Evolutionary conservation across 2,888 invertebrate species (phyloP), one percentile per base, ranked within the genome.

Genomic region (Agrotis segetum): DNA sequence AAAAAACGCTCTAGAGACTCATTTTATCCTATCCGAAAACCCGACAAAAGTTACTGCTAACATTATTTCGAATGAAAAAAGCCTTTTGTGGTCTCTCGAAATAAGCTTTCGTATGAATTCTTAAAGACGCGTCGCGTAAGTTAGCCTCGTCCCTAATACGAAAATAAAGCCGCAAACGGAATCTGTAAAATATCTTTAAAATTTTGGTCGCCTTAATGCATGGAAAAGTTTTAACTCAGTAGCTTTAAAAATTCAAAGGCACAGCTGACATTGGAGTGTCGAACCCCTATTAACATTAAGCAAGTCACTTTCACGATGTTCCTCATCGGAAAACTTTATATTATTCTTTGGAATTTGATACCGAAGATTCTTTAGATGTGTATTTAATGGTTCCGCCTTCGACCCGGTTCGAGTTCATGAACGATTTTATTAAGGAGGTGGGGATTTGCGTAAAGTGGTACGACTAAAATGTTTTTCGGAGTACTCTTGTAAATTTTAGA

Each of bases 231-330:
- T 90, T 86, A 87, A 91, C 88, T 90, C 85, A 81, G 84, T 88
- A 82, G 84, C 88, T 92, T 95, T 91, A 94, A 94, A 94, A 93
- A 95, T 94, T 95, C 94, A 94, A 87, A 85, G 86, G 88, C 88
- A 88, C 89, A 92, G 93, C 92, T 93, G 92, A 92, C 92, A 91
- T 90, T 80, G 87, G 89, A 90, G 90, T 89, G 88, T 87, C 88
- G 86, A 89, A 82, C 79, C 85, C 89, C 91, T 92, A 94, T 94
- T 93, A 94, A 92, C 91, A 91, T 90, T 77, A 75, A 81, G 84
- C 80, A 81, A 84, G 85, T 84, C 85, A 85, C 82, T 85, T 85
- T 78, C 74, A 19, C 77, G 63, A 83, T 80, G 79, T 81, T 72
- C 81, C 55, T 83, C 79, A 81, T 81, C 71, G 71, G 74, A 58